These are phyloP conservation scores for Megatriorchis doriae DNA, from an alignment of 2,113 vertebrate genomes.

Conservation along the genomic window DNA sequence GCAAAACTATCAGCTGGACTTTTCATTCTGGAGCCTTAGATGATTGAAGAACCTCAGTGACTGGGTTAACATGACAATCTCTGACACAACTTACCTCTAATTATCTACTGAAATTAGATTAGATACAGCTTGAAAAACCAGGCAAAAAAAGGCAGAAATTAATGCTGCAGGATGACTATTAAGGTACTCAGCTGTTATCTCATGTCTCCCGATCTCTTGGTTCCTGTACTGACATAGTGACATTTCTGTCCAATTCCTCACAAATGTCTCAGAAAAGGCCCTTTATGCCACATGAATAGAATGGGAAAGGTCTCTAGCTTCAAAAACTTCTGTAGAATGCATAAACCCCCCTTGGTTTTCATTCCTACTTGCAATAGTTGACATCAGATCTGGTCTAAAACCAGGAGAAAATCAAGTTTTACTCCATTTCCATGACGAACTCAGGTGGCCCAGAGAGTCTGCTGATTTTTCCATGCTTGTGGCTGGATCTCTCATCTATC, in stretches of 20 bases:
- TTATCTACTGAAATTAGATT: neutral
- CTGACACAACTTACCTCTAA: neutral
- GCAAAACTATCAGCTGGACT: neutral
- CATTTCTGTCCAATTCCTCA: neutral
- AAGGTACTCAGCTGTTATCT: neutral
- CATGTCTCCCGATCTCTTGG: neutral
- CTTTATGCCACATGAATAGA: neutral
- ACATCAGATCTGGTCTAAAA: neutral
- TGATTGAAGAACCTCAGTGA: neutral
- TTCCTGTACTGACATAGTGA: neutral
- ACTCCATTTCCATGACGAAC: neutral
- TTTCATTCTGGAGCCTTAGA: neutral
- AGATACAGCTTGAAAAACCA: neutral
- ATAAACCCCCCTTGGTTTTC: neutral
- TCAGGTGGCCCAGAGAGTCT: neutral
- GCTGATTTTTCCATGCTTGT: accelerated
- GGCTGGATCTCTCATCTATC: neutral
- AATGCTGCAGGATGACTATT: neutral
- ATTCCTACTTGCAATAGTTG: neutral
- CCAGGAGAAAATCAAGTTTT: neutral
- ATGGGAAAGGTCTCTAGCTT: neutral
- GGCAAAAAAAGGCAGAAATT: neutral
- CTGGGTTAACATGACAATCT: neutral
- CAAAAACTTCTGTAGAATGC: neutral
- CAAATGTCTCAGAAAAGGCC: neutral